A percentile compares a stretch with the other conserved stretches of the same genome.
These are phyloP conservation scores for Leptinotarsa rubiginosa DNA, from an alignment of 2,888 invertebrate species.

Conservation along the genomic window DNA sequence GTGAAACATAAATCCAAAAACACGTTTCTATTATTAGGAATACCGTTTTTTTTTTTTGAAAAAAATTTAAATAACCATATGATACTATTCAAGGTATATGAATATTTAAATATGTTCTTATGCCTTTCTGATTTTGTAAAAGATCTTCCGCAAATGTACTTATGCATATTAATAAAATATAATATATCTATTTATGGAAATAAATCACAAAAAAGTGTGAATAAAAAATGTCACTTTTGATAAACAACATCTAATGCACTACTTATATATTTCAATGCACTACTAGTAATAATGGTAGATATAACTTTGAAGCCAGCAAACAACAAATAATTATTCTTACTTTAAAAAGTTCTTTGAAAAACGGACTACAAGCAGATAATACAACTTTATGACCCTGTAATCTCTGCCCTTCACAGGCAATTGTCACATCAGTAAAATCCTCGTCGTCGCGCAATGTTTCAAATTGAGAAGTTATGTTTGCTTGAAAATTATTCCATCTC, in stretches of 20 bases:
- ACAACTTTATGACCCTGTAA: constrained; percentile 89
- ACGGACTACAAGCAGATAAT: constrained; percentile 87
- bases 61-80: too few species aligned
- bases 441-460: constrained; percentile 86
- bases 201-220: too few species aligned
- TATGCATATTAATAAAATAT: too few species aligned
- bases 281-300: background rate
- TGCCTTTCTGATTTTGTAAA: too few species aligned
- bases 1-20: too few species aligned
- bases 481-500: constrained; percentile 91
- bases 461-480: constrained; percentile 88
- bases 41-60: too few species aligned
- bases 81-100: too few species aligned
- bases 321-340: constrained; percentile 67
- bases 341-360: constrained; percentile 88
- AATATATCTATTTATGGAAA: too few species aligned
- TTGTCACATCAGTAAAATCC: constrained; percentile 89
- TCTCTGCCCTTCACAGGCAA: constrained; percentile 86
- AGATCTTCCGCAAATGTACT: too few species aligned
- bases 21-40: too few species aligned
- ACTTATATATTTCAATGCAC: background rate
- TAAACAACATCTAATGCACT: too few species aligned
- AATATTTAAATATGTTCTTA: too few species aligned
- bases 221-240: background rate
- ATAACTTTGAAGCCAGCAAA: background rate